These are phyloP conservation scores for Rhynchonycteris naso DNA, from an alignment of 2,797 vertebrate species.

Conservation along the genomic window DNA sequence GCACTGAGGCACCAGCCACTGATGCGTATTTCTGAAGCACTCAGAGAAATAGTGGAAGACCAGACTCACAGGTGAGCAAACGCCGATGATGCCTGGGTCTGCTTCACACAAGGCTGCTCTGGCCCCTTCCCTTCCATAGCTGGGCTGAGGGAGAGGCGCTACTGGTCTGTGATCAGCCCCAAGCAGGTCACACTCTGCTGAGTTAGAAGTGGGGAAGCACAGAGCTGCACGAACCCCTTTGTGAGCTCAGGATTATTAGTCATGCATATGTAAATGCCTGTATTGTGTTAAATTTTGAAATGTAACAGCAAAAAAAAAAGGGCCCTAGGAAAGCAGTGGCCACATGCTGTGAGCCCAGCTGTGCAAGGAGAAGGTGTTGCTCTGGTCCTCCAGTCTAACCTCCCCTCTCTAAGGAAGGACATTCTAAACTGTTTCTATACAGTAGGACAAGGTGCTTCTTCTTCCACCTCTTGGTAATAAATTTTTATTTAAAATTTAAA, in stretches of 20 bases:
- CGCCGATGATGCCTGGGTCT: too few species aligned
- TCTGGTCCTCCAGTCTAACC: background rate
- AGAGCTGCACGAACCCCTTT: accelerated
- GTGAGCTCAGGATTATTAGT: background rate
- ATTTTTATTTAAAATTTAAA: background rate
- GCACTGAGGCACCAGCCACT: constrained; percentile 76
- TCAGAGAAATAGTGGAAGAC: constrained; percentile 80
- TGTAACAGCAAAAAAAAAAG: background rate
- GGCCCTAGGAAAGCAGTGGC: background rate
- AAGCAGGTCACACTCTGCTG: background rate
- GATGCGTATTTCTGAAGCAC: constrained; percentile 77
- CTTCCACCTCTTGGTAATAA: background rate
- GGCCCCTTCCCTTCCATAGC: background rate
- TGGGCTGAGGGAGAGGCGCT: background rate
- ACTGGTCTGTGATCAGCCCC: background rate
- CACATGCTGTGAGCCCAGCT: background rate
- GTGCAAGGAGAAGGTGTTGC: too few species aligned
- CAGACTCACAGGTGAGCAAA: constrained; percentile 75
- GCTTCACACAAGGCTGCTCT: background rate
- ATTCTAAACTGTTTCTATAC: background rate
- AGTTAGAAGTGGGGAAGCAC: too few species aligned
- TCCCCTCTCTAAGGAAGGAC: background rate
- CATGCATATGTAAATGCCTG: background rate
- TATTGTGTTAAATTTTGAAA: background rate
- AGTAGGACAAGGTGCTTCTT: background rate